A percentile compares a stretch with the other conserved stretches of the same genome.
phyloP scores from a whole-genome alignment of 1,140 invertebrate species.

The Scaptomyza montana region DNA sequence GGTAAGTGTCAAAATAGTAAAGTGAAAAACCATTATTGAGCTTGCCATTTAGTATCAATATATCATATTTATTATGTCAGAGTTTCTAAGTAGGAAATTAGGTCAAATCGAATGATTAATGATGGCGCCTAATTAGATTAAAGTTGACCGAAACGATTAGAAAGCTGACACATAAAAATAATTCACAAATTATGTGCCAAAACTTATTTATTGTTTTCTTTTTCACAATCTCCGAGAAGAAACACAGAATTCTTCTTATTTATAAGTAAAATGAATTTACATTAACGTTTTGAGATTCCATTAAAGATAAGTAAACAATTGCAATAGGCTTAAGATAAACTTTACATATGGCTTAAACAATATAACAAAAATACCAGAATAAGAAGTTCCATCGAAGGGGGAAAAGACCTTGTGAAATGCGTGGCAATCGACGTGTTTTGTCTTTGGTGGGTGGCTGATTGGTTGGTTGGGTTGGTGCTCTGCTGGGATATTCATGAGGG shows the following conservation, averaged over 20 bases:
- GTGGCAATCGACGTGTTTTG: constrained; percentile 62
- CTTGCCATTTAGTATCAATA: not conserved
- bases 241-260: not conserved
- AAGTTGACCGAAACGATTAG: constrained; percentile 2
- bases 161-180: not conserved
- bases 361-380: not conserved
- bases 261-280: not conserved
- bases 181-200: not conserved
- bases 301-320: not conserved
- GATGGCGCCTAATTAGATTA: constrained; percentile 32
- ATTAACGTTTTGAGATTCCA: not conserved
- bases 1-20: constrained; percentile 35
- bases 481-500: constrained; percentile 16
- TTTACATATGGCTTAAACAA: too few species aligned
- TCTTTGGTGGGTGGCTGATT: constrained; percentile 26
- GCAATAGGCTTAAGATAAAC: too few species aligned
- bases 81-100: constrained; percentile 1
- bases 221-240: too few species aligned
- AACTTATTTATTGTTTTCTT: too few species aligned
- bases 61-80: constrained; percentile 31
- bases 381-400: not conserved
- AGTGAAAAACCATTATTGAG: not conserved
- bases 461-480: not conserved
- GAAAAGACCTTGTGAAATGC: constrained; percentile 10
- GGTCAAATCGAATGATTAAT: constrained; percentile 31